Base-by-base conservation (phyloP, 1,140 invertebrate species). In the Brachionus koreanus region DNA sequence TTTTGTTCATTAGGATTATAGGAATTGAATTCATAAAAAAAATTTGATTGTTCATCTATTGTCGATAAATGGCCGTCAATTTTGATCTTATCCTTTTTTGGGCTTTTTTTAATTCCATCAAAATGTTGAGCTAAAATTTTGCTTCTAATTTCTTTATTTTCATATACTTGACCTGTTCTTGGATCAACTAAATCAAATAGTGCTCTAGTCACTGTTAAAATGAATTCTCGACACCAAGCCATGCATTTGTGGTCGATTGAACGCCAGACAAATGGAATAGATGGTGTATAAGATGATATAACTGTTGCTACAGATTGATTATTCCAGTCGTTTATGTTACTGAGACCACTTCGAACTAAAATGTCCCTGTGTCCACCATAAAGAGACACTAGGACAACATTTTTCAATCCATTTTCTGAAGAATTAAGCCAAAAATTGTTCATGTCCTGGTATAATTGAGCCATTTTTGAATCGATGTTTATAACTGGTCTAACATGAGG, bases 221-320 rank as follows among this genome's bases (percentile, higher is more conserved):
- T 57, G 4, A 83, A 25, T 23, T 83, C 79, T 25, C 72, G 5
- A 33, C 83, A 83, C 83, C 83, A 83, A 12, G 81, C 77, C 33
- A 83, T 82, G 23, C 83, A 82, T 13, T 39, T 16, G 65, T 83
- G 83, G 75, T 83, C 83, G 19, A 79, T 82, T 9, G 75, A 82
- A 37, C 37, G 29, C 83, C 77, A 82, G 5, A 75, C 57, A 43
- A 72, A 37, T 23, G 82, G 82, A 12, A 74, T 69, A 25, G 82
- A 63, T n/a, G n/a, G 35, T 4, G 82, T 74, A 10, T 35, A 52
- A 3, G 79, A 67, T 4, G 79, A 82, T 43, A 82, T 79, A 25
- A 61, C 13, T 35, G 16, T 23, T n/a, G 76, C 76, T 3, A 6
- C 16, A 12, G 76, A 79, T 3, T 52, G 19, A 77, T 16, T 12